Conservation (phyloP, 2,888 invertebrate genomes). For the Heliconius erato region DNA sequence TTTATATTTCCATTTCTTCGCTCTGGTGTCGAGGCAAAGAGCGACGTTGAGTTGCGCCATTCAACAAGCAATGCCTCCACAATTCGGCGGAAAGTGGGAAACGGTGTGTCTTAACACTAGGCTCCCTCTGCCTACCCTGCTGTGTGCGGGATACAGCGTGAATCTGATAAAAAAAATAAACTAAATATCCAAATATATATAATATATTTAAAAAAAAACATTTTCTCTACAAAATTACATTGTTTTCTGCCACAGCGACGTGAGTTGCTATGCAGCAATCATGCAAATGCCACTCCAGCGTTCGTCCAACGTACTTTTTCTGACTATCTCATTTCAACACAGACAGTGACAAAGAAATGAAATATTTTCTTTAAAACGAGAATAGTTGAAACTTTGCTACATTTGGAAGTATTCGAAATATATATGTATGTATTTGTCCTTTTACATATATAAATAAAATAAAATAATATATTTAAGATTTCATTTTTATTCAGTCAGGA, state of each 20-base stretch:
- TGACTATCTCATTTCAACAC: constrained; percentile 34
- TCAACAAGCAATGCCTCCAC: too few relatives aligned
- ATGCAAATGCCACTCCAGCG: constrained; percentile 37
- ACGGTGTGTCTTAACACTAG: too few relatives aligned
- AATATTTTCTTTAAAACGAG: constrained; percentile 29
- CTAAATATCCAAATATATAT: background rate
- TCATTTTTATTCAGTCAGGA: background rate
- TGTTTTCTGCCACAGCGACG: constrained; percentile 8
- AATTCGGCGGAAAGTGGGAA: too few relatives aligned
- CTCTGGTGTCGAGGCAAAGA: too few relatives aligned
- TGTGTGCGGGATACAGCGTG: too few relatives aligned
- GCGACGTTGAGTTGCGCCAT: too few relatives aligned
- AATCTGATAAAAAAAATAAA: too few relatives aligned
- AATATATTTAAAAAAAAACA: background rate
- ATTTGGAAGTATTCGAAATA: background rate
- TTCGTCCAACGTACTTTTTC: constrained; percentile 35
- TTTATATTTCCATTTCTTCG: too few relatives aligned
- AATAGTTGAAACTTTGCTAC: constrained; percentile 3
- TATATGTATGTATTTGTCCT: background rate
- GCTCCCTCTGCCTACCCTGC: too few relatives aligned
- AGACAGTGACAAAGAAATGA: constrained; percentile 40
- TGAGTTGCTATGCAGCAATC: constrained; percentile 27
- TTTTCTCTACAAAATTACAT: background rate
- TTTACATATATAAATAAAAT: background rate
- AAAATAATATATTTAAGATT: background rate